Percentiles rank a stretch among this genome's conserved stretches.
phyloP scores from a whole-genome alignment of 2,113 vertebrate species.

The Tenrec ecaudatus region DNA sequence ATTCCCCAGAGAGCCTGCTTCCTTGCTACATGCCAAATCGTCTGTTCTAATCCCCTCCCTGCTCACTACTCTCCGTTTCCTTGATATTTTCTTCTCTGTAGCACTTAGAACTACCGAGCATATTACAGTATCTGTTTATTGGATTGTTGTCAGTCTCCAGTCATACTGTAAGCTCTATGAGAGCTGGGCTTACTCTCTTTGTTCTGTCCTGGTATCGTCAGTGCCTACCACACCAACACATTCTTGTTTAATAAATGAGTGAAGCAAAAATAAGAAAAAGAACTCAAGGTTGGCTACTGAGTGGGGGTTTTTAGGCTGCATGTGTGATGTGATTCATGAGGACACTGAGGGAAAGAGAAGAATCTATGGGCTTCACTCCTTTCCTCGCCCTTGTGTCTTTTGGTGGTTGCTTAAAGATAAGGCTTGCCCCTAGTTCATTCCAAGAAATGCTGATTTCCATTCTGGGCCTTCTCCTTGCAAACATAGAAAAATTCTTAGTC shows the following conservation, averaged over 20 bases:
- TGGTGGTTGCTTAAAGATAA: not conserved
- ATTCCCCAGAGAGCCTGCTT: not conserved
- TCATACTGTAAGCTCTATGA: not conserved
- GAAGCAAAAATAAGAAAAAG: not conserved
- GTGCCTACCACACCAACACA: not conserved
- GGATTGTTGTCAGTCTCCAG: not conserved
- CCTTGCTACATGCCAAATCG: not conserved
- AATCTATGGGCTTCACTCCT: not conserved
- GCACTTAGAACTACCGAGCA: not conserved
- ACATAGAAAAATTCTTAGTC: constrained; percentile 15
- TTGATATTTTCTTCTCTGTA: not conserved
- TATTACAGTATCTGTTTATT: not conserved
- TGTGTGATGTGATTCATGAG: not conserved
- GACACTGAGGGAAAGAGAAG: not conserved
- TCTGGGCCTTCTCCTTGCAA: constrained; percentile 37
- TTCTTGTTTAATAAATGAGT: not conserved
- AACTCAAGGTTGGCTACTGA: not conserved
- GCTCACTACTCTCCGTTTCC: not conserved
- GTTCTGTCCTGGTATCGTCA: not conserved
- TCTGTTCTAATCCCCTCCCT: not conserved
- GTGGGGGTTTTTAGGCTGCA: not conserved
- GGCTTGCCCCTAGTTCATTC: not conserved
- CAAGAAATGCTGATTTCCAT: constrained; percentile 2
- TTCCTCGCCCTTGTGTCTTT: not conserved
- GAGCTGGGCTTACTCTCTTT: not conserved